These are phyloP conservation scores for Rostratula benghalensis DNA, from an alignment of 2,113 vertebrate species.

Conservation along the genomic window DNA sequence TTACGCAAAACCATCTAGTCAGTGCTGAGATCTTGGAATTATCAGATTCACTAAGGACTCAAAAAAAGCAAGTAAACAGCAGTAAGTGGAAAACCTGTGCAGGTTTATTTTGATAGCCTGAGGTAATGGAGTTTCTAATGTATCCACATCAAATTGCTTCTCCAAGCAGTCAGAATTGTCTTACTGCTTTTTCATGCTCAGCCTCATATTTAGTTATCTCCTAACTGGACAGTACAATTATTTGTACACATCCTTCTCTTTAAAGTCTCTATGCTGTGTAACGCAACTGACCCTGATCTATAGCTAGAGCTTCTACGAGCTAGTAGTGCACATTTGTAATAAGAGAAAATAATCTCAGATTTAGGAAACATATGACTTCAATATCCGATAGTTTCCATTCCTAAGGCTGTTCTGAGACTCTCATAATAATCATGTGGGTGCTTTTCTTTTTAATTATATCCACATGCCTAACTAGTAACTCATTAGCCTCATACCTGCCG, in stretches of 20 bases:
- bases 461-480: background rate
- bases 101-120: background rate
- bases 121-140: background rate
- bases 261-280: background rate
- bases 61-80: background rate
- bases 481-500: background rate
- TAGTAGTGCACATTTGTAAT: background rate
- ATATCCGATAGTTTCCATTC: background rate
- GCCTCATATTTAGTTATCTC: background rate
- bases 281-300: background rate
- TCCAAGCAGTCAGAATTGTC: background rate
- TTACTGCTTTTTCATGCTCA: background rate
- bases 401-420: background rate
- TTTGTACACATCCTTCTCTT: background rate
- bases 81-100: background rate
- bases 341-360: background rate
- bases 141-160: background rate
- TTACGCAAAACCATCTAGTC: background rate
- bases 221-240: background rate
- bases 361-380: background rate
- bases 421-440: background rate
- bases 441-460: background rate
- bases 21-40: background rate
- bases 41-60: background rate
- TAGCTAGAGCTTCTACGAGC: background rate